Conservation (phyloP, 2,113 vertebrate species). For the Furnarius figulus region DNA sequence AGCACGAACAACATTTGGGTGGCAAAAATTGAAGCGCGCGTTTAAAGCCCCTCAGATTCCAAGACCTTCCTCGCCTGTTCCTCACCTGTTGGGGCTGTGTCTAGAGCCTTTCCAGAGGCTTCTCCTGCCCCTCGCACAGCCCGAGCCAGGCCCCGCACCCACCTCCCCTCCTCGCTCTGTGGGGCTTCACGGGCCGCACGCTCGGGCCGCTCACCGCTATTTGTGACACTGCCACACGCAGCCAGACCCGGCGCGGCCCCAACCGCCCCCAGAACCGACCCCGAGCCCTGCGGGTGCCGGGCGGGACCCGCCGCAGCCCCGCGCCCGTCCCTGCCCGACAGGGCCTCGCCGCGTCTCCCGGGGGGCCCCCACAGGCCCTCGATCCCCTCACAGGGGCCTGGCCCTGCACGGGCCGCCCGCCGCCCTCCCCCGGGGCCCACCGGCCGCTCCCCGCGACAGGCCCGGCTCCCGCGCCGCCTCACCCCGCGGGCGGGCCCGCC, state of each 20-base stretch:
- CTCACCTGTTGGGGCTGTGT: neutral
- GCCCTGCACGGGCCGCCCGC: neutral
- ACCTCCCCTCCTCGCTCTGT: neutral
- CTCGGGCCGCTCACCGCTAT: neutral
- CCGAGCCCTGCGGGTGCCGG: neutral
- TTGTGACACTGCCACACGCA: neutral
- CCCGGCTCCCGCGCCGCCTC: neutral
- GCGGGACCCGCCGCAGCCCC: neutral
- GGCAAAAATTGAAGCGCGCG: neutral
- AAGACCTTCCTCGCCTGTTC: neutral
- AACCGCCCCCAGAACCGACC: neutral
- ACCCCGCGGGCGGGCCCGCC: neutral
- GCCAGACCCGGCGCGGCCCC: neutral
- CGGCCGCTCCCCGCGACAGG: neutral
- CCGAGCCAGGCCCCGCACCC: neutral
- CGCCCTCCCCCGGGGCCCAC: neutral
- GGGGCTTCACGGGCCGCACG: accelerated
- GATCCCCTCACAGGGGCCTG: too few species aligned
- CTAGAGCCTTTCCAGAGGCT: neutral
- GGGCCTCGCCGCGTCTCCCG: too few species aligned
- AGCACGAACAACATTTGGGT: accelerated
- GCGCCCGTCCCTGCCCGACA: neutral
- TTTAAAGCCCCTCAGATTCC: neutral
- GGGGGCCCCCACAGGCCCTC: too few species aligned
- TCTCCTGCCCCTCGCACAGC: neutral